Evolutionary conservation across 2,113 vertebrate species (phyloP).

Genomic region (Mastomys natalensis): DNA sequence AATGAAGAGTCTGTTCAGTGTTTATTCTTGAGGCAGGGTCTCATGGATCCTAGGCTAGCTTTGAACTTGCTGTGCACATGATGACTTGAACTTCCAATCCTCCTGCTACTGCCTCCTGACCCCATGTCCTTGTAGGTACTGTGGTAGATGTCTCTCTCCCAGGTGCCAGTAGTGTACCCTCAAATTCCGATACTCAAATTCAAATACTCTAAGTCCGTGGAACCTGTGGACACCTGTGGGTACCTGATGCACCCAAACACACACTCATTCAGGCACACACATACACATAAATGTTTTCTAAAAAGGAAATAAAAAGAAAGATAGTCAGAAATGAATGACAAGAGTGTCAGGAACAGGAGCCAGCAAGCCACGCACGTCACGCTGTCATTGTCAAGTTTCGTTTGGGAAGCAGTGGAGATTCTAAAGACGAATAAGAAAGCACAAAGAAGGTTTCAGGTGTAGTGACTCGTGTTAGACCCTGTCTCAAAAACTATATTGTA

Average conservation of each 20-base stretch:
- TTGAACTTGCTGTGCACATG: not conserved
- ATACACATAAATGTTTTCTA: not conserved
- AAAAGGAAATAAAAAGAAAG: not conserved
- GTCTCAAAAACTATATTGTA: not conserved
- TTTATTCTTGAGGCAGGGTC: not conserved
- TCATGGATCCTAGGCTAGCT: not conserved
- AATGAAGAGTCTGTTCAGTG: not conserved
- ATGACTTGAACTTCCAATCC: not conserved
- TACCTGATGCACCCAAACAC: not conserved
- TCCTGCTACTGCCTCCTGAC: not conserved
- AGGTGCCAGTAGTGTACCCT: no score
- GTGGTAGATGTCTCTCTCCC: no score
- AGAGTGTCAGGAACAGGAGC: not conserved
- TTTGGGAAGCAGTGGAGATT: not conserved
- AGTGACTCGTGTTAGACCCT: not conserved
- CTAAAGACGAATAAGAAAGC: not conserved
- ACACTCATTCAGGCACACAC: not conserved
- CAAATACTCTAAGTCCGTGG: not conserved
- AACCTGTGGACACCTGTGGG: not conserved
- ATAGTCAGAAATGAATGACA: not conserved
- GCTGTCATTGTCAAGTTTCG: no score
- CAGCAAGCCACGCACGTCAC: not conserved
- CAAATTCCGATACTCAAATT: no score
- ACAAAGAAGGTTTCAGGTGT: not conserved
- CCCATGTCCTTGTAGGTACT: not conserved